A percentile compares a stretch with the other conserved stretches of the same genome.
Conservation (phyloP, 2,888 invertebrate species). For the Mactromeris polynyma region DNA sequence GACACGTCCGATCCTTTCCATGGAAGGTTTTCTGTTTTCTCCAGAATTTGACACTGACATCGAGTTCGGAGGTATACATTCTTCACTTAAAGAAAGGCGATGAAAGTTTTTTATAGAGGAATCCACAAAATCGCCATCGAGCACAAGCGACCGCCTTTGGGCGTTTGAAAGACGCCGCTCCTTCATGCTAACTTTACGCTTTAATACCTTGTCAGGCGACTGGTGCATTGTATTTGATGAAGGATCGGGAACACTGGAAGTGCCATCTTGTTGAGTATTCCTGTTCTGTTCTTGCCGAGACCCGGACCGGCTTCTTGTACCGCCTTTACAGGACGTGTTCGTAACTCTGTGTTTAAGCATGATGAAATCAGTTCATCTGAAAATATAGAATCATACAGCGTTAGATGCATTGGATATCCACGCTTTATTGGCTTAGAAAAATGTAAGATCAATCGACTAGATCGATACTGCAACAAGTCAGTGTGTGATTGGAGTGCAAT, state of each 20-base stretch:
- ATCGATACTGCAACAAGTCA: constrained; percentile 15
- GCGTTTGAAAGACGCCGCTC: neutral
- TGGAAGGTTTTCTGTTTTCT: constrained; percentile 25
- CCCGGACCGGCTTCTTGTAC: neutral
- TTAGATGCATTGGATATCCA: neutral
- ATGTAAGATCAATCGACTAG: neutral
- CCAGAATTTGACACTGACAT: neutral
- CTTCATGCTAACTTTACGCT: neutral
- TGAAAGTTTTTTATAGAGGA: neutral
- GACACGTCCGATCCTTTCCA: constrained; percentile 85
- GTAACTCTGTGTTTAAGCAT: constrained; percentile 5
- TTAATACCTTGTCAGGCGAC: neutral
- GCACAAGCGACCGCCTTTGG: neutral
- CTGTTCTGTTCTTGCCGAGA: neutral
- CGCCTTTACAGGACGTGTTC: neutral
- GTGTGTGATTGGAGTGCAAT: neutral
- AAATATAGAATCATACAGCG: neutral
- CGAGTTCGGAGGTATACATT: neutral
- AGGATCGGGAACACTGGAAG: neutral
- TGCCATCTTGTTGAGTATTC: neutral
- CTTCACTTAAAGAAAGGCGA: neutral
- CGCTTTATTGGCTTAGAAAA: constrained; percentile 11
- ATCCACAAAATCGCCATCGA: neutral
- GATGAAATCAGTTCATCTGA: neutral
- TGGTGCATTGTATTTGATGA: neutral